Conservation (phyloP, 2,888 invertebrate genomes). For the Euspilapteryx auroguttella region DNA sequence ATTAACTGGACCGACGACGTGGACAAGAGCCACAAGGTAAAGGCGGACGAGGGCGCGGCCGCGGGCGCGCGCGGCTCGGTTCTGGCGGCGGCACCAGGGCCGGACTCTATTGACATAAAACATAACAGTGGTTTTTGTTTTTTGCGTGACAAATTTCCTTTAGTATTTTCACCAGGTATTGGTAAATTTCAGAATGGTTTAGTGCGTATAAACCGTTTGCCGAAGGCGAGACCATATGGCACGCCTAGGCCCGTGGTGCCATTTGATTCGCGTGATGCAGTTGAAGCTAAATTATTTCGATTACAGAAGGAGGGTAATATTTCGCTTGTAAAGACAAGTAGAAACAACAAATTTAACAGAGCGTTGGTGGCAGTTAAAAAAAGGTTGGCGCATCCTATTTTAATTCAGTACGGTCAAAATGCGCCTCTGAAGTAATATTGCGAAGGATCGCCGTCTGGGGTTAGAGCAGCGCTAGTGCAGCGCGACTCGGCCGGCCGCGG, state of each 20-base stretch:
- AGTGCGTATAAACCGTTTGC: slow-evolving; percentile 3
- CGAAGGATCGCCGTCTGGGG: slow-evolving; percentile 9
- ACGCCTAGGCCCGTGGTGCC: slow-evolving; percentile 5
- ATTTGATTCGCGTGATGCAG: slow-evolving; percentile 3
- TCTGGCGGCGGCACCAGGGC: neutral
- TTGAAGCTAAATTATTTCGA: slow-evolving; percentile 4
- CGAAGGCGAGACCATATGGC: slow-evolving; percentile 5
- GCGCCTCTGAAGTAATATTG: slow-evolving; percentile 6
- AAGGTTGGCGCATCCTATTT: slow-evolving; percentile 5
- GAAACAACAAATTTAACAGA: slow-evolving; percentile 1
- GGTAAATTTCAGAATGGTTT: slow-evolving; percentile 4
- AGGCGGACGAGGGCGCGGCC: too few species aligned
- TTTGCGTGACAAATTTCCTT: slow-evolving; percentile 3
- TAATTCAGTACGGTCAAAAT: slow-evolving; percentile 10
- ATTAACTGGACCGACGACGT: too few species aligned
- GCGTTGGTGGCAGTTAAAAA: slow-evolving; percentile 9
- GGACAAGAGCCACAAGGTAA: too few species aligned
- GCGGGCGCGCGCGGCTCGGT: too few species aligned
- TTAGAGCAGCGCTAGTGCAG: slow-evolving; percentile 11
- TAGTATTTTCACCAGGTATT: slow-evolving; percentile 6
- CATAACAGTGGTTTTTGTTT: too few species aligned
- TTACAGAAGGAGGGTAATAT: slow-evolving; percentile 5
- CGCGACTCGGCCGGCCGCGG: slow-evolving; percentile 7
- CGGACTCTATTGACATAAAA: neutral
- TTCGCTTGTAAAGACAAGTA: slow-evolving; percentile 5